Evolutionary conservation across 1,140 invertebrate species (phyloP).

Genomic region (Bombus pyrosoma): DNA sequence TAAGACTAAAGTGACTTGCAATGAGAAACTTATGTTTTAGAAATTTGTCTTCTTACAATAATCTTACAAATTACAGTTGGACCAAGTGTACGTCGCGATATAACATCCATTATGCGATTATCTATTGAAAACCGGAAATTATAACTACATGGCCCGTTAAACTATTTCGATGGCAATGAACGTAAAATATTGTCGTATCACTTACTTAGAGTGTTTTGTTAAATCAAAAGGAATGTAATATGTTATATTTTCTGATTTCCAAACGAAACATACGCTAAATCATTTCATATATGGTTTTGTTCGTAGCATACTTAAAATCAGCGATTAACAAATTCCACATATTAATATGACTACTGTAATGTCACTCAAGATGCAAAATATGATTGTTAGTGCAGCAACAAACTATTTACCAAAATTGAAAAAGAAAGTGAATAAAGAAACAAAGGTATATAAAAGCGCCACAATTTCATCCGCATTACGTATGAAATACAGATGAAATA

Average conservation of each 20-base stretch:
- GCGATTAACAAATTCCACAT: background rate
- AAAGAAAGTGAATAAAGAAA: background rate
- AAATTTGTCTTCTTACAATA: conserved; percentile 34
- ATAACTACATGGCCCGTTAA: conserved; percentile 45
- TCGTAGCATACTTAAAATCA: background rate
- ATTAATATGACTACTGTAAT: background rate
- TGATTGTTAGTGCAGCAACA: background rate
- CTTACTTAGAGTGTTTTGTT: background rate
- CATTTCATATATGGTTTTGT: background rate
- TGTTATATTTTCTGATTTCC: background rate
- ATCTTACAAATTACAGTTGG: conserved; percentile 56
- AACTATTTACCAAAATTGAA: background rate
- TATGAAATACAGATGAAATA: background rate
- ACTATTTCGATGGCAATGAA: background rate
- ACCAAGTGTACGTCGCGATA: conserved; percentile 46
- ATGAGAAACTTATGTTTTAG: conserved; percentile 30
- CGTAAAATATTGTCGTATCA: background rate
- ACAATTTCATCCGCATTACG: background rate
- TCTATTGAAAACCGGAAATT: conserved; percentile 23
- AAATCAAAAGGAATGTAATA: background rate
- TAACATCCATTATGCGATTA: conserved; percentile 23
- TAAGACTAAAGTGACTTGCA: conserved; percentile 34
- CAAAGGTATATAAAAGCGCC: background rate
- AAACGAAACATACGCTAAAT: background rate
- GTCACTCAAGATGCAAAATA: background rate